These are phyloP conservation scores for Siniperca undulata DNA, from an alignment of 2,797 vertebrate genomes.

Conservation along the genomic window DNA sequence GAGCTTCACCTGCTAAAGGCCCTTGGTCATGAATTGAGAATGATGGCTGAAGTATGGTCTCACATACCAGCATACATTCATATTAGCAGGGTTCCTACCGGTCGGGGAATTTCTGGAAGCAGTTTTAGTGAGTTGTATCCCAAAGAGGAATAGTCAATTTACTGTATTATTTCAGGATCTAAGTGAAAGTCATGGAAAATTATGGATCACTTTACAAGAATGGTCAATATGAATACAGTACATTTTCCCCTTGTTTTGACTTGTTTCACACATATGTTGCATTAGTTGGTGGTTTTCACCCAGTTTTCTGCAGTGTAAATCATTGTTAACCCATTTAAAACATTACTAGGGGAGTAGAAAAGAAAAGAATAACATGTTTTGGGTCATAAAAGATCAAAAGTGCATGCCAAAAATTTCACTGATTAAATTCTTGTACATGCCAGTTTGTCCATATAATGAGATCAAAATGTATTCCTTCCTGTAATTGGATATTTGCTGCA, in stretches of 20 bases:
- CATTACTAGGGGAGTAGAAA: not conserved
- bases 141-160: not conserved
- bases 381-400: not conserved
- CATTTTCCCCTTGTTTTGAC: not conserved
- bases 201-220: not conserved
- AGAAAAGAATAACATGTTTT: not conserved
- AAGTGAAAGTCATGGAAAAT: not conserved
- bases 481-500: not conserved
- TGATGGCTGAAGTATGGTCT: not conserved
- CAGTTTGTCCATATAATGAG: not conserved
- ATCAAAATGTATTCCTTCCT: not conserved
- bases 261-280: conserved; percentile 11
- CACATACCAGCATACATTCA: not conserved
- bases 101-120: not conserved
- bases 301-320: not conserved
- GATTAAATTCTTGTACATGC: too few species aligned
- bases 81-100: not conserved
- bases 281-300: not conserved
- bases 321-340: not conserved
- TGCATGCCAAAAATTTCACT: not conserved
- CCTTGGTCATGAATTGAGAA: not conserved
- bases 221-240: not conserved
- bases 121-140: not conserved
- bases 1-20: not conserved
- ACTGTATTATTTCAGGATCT: not conserved